A percentile compares a stretch with the other conserved stretches of the same genome.
Evolutionary conservation across 2,888 invertebrate species (phyloP).

Genomic region (Netelia melanura): DNA sequence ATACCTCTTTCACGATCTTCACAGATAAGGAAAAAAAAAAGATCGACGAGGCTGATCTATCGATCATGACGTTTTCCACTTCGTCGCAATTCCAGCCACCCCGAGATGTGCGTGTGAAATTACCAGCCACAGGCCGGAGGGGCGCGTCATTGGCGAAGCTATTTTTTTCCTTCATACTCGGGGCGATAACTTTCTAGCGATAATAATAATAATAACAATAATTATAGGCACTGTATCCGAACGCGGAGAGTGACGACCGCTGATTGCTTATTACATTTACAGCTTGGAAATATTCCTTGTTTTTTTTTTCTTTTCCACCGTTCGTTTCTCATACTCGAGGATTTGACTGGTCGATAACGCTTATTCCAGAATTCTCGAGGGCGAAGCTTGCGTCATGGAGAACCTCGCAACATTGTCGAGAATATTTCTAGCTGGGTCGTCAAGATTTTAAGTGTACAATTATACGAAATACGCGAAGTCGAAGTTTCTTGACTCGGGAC

Average conservation of each 20-base stretch:
- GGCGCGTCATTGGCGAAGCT: constrained; percentile 49
- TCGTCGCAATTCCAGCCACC: constrained; percentile 32
- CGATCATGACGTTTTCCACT: constrained; percentile 44
- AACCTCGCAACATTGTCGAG: background rate
- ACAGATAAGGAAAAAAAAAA: constrained; percentile 16
- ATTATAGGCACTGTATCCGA: background rate
- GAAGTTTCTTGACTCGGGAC: background rate
- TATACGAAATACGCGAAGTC: background rate
- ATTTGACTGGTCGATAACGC: no score
- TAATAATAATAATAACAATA: constrained; percentile 37
- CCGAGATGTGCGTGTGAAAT: constrained; percentile 43
- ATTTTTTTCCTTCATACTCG: constrained; percentile 47
- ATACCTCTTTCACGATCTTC: constrained; percentile 48
- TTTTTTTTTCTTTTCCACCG: background rate
- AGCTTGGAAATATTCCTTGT: constrained; percentile 9
- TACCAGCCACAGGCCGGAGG: constrained; percentile 37
- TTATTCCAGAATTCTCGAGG: background rate
- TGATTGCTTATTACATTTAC: constrained; percentile 63
- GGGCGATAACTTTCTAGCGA: constrained; percentile 41
- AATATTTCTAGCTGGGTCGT: background rate
- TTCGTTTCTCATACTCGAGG: background rate
- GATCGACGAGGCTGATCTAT: constrained; percentile 52
- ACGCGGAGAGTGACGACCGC: constrained; percentile 6
- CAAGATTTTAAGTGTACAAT: constrained; percentile 24
- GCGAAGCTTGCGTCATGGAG: no score